Evolutionary conservation across 2,797 vertebrate species (phyloP), one percentile per base, ranked within the genome.

Genomic region (Scolopax rusticola): DNA sequence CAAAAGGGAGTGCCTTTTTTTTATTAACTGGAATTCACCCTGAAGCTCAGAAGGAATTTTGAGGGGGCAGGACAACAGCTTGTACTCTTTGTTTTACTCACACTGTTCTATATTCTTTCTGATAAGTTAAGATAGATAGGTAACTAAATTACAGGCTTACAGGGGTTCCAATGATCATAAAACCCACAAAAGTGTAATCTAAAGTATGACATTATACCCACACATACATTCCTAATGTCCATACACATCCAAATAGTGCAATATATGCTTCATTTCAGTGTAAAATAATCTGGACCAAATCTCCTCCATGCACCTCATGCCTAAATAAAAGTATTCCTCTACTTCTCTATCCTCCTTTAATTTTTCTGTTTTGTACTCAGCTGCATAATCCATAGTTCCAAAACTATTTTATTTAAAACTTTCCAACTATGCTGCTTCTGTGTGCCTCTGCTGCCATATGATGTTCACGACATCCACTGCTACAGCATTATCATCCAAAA

Each of bases 1-100:
- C 93, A 94, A 84, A 96, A 95, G 77, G 86, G 80, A 86, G 88
- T 94, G 90, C 7, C 65, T 71, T 61, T 76, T 70, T 91, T 87
- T 63, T 79, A 87, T 89, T 85, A 90, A 86, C 38, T 84, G 57
- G 70, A 94, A 93, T 94, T 87, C 80, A 96, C 70, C 74, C 59
- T 84, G 92, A 73, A 92, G 84, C 74, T 92, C 47, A 79, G 43
- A 68, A 89, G n/a, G 83, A 95, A 90, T 92, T 89, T 89, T 92
- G 86, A 94, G 78, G 45, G 56, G 81, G 81, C 36, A 91, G 88
- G 47, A 90, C 69, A 84, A 81, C 1, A 0, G 41, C 50, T 93
- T 60, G 33, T 45, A 53, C 28, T 73, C 45, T 76, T 71, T 86
- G 45, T 76, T 93, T 90, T 65, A 86, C 43, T 47, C 32, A 89